Evolutionary conservation across 2,888 invertebrate species (phyloP).

Genomic region (Drosophila recens): DNA sequence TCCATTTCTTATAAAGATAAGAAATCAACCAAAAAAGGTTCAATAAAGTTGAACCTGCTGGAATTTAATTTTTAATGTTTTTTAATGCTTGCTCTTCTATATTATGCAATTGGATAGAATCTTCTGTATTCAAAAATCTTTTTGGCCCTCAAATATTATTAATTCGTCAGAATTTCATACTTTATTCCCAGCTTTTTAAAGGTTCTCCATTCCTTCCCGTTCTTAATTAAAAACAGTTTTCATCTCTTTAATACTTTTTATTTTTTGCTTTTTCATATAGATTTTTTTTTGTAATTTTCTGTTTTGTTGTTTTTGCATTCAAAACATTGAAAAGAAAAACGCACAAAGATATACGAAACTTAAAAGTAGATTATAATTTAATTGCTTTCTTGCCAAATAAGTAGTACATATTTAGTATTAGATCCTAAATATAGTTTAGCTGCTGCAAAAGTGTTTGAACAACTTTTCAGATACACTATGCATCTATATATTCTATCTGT

Average conservation of each 20-base stretch:
- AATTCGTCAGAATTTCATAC: no score
- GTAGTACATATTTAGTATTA: constrained; percentile 32
- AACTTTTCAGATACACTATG: constrained; percentile 35
- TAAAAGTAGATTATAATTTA: constrained; percentile 61
- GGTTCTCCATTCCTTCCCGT: neutral
- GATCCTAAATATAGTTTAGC: constrained; percentile 40
- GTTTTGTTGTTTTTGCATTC: constrained; percentile 38
- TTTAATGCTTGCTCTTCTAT: neutral
- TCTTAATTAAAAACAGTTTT: constrained; percentile 4
- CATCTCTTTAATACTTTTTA: constrained; percentile 56
- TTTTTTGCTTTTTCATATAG: constrained; percentile 46
- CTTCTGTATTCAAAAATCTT: no score
- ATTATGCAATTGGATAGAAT: no score
- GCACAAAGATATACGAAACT: constrained; percentile 59
- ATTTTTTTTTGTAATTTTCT: constrained; percentile 38
- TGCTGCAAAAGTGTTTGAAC: constrained; percentile 23
- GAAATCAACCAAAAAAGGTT: neutral
- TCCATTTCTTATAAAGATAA: neutral
- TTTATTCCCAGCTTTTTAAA: no score
- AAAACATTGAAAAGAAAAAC: constrained; percentile 57
- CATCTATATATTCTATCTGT: constrained; percentile 26
- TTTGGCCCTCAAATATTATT: no score
- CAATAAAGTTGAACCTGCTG: neutral
- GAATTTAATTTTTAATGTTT: neutral
- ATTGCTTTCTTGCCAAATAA: constrained; percentile 42